Evolutionary conservation across 2,888 invertebrate species (phyloP), one percentile per base, ranked within the genome.

Genomic region (Leptothorax acervorum): DNA sequence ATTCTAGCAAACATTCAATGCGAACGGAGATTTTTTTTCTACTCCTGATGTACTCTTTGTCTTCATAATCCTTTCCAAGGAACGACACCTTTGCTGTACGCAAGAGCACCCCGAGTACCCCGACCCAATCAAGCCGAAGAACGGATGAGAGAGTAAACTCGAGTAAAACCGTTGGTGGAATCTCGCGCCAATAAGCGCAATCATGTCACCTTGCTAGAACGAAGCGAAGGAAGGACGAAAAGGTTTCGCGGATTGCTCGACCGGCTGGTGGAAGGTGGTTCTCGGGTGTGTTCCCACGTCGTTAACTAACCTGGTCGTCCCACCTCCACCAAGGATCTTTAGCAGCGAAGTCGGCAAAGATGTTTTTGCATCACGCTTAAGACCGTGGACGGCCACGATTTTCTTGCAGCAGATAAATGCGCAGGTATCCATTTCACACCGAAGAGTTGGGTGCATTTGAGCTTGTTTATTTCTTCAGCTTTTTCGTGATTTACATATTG

Each of bases 171-270:
- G 60, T 78, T 74, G 82, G 73, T 76, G 91, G 89, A 90, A 91
- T 91, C 88, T 84, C 63, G 66, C 74, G 83, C 90, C 88, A 91
- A 91, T 91, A 91, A 91, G 86, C 89, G 90, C 90, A 90, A 90
- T 90, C 87, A 85, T 90, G 90, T 90, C 91, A 90, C 87, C 86
- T 90, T 62, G 55, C 62, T 55, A 83, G 70, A 53, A 73, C 35
- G 74, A 82, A 55, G 63, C 53, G 78, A 48, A 73, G 51, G 82
- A 83, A 74, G 81, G 63, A 78, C 68, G 55, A 28, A 82, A 74
- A 73, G 60, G 42, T 51, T 63, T 74, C 83, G 65, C 55, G 85
- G 71, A 83, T 60, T 65, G 71, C 23, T 51, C 51, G 28, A 66
- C 39, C 62, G 73, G 39, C 53, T 68, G 48, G 78, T 68, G 70